Evolutionary conservation across 2,113 vertebrate species (phyloP), one percentile per base, ranked within the genome.

Genomic region (Hippocampus mohnikei): DNA sequence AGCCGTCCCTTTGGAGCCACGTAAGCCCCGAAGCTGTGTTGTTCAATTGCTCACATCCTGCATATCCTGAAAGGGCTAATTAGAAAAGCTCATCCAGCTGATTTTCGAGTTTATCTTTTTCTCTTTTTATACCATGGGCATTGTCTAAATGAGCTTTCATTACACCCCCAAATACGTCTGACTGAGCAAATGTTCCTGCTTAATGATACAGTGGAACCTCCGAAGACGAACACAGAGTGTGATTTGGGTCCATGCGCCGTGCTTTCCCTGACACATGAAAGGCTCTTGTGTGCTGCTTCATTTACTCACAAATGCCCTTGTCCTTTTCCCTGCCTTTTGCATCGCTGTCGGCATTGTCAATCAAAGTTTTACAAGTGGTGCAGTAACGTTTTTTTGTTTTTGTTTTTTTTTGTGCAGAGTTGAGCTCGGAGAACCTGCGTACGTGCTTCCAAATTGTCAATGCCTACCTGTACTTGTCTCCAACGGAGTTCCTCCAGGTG

Each of bases 401-500:
- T 37, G 12, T 41, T 72, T 11, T 88, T 86, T 81, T 92, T 87
- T 93, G 50, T 68, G 90, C 88, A 98, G 97, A 96, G 80, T 72
- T 97, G 84, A 96, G 95, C 91, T 94, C 95, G 37, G 97, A 98
- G 93, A 98, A 98, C 82, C 90, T 97, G 69, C 92, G 92, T 73
- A 97, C 95, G 59, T 98, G 96, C 88, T 97, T 98, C 90, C 96
- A 97, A 91, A 99, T 98, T 62, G 94, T 98, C 87, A 98, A 94
- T 76, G 95, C 94, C 72, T 98, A 99, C 89, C 84, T 96, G 63
- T 97, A 96, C 91, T 91, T 97, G 76, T 94, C 95, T 8, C 94
- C 95, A 63, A 85, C 94, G 50, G 95, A 98, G 80, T 99, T 99
- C 90, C 90, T 98, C 69, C 95, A 99, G 95, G 96, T 99, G 92